These are phyloP conservation scores for Drosophila oshimai DNA, from an alignment of 1,140 invertebrate species.

Conservation along the genomic window DNA sequence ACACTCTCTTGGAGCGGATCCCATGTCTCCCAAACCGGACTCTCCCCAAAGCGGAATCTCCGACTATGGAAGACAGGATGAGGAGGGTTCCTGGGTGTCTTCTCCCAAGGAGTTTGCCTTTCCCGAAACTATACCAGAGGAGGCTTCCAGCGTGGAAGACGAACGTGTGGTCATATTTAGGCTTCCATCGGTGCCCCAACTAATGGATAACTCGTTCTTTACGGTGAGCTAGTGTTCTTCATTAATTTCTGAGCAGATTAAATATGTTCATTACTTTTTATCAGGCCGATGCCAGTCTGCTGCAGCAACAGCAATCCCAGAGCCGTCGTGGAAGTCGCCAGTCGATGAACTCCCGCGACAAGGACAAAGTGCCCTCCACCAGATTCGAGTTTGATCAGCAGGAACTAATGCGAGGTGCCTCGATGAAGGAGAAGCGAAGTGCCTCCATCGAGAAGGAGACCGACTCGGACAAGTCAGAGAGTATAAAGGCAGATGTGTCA, in stretches of 20 bases:
- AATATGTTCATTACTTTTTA: too few species aligned
- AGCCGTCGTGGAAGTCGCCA: slow-evolving; percentile 78
- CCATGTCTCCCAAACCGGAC: slow-evolving; percentile 78
- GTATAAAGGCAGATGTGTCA: slow-evolving; percentile 86
- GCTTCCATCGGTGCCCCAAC: slow-evolving; percentile 72
- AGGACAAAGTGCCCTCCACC: slow-evolving; percentile 72
- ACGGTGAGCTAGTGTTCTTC: too few species aligned
- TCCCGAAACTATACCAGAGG: slow-evolving; percentile 95
- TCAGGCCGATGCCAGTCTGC: slow-evolving; percentile 85
- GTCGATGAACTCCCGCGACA: slow-evolving; percentile 76
- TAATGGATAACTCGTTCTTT: slow-evolving; percentile 85
- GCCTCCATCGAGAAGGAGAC: slow-evolving; percentile 84
- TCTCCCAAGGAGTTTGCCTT: slow-evolving; percentile 93
- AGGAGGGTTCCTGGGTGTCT: slow-evolving; percentile 89
- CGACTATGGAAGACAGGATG: slow-evolving; percentile 84
- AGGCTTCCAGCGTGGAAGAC: slow-evolving; percentile 94
- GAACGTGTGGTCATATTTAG: slow-evolving; percentile 90
- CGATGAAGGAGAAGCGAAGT: slow-evolving; percentile 84
- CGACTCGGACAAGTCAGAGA: slow-evolving; percentile 81
- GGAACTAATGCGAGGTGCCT: slow-evolving; percentile 71
- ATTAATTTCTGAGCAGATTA: too few species aligned
- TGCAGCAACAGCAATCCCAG: slow-evolving; percentile 83
- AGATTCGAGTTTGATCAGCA: slow-evolving; percentile 82
- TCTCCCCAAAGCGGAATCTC: slow-evolving; percentile 76
- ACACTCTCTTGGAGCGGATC: slow-evolving; percentile 63